These are phyloP conservation scores for Zapus hudsonius DNA, from an alignment of 2,113 vertebrate species.

Conservation along the genomic window DNA sequence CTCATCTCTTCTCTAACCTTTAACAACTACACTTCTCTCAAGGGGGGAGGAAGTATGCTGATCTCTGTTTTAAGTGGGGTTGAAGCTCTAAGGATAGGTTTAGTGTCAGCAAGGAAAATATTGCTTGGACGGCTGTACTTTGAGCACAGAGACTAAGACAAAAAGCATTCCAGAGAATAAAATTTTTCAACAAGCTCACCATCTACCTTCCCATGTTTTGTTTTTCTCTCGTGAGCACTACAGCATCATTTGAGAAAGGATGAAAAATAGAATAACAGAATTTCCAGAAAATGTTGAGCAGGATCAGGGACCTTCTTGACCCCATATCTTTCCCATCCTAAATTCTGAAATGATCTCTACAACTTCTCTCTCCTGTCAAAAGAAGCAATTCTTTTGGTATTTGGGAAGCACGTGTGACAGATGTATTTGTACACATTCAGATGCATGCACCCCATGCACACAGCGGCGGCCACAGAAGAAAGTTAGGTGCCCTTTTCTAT, in stretches of 20 bases:
- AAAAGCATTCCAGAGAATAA: neutral
- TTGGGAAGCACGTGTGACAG: too few species aligned
- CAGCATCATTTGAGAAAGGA: neutral
- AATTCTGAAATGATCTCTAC: neutral
- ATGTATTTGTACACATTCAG: too few species aligned
- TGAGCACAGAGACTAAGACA: neutral
- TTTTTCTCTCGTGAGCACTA: neutral
- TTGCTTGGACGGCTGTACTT: too few species aligned
- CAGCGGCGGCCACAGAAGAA: too few species aligned
- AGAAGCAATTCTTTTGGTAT: neutral
- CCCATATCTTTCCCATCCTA: neutral
- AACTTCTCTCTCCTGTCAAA: neutral
- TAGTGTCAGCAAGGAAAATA: too few species aligned
- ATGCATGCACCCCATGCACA: too few species aligned
- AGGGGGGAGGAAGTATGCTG: too few species aligned
- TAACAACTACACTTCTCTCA: too few species aligned
- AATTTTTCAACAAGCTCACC: neutral
- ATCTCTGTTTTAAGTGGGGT: neutral
- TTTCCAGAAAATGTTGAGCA: neutral
- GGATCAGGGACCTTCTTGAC: neutral
- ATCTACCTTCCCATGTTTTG: slow-evolving; percentile 12
- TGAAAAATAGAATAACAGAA: neutral
- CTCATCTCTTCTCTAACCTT: too few species aligned
- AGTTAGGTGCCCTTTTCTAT: too few species aligned
- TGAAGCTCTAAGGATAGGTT: too few species aligned